Conservation (phyloP, 2,888 invertebrate species). For the Elmis aenea region DNA sequence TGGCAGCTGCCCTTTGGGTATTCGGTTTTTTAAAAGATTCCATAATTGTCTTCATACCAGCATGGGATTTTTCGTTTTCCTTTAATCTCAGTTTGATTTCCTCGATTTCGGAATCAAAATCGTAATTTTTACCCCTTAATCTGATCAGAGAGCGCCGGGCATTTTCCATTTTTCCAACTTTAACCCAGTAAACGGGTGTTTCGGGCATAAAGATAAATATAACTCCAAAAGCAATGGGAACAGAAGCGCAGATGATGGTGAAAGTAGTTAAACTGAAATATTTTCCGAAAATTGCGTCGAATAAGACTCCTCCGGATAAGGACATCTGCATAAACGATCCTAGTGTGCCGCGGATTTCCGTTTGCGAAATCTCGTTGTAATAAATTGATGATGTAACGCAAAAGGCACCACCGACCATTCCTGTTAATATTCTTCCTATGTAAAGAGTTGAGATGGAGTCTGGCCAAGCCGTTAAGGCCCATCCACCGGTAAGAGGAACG, state of each 20-base stretch:
- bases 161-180: conserved; percentile 55
- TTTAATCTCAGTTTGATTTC: conserved; percentile 51
- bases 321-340: conserved; percentile 81
- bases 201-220: conserved; percentile 79
- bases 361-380: conserved; percentile 76
- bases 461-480: conserved; percentile 64
- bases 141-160: conserved; percentile 63
- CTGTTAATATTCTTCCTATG: conserved; percentile 61
- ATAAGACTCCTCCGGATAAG: conserved; percentile 72
- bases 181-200: conserved; percentile 67
- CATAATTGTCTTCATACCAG: conserved; percentile 52
- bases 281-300: conserved; percentile 64
- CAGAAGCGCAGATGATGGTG: conserved; percentile 57
- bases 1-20: conserved; percentile 53
- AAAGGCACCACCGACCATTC: conserved; percentile 69
- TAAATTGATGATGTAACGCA: conserved; percentile 77
- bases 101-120: conserved; percentile 58
- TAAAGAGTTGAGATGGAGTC: conserved; percentile 55
- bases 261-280: conserved; percentile 54
- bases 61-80: conserved; percentile 44
- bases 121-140: conserved; percentile 65
- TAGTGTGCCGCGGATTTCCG: conserved; percentile 70
- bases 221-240: conserved; percentile 61
- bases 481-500: conserved; percentile 64
- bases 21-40: conserved; percentile 56